phyloP scores from a whole-genome alignment of 2,888 invertebrate species.

The Leptinotarsa peninsularis region DNA sequence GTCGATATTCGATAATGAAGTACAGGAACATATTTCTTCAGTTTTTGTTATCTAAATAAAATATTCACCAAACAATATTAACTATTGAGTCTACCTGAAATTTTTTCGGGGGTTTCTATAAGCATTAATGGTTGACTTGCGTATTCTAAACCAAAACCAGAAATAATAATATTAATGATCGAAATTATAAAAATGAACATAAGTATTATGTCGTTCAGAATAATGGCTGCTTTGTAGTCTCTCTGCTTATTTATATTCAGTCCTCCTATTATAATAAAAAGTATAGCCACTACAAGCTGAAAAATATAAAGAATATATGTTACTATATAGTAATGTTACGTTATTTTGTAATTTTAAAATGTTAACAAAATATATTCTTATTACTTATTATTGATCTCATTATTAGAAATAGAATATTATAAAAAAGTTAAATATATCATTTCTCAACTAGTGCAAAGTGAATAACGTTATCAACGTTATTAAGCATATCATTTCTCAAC shows the following conservation, averaged over 20 bases:
- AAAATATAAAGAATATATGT: conserved; percentile 62
- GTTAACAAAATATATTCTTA: too few relatives aligned
- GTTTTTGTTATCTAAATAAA: too few relatives aligned
- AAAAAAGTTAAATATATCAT: too few relatives aligned
- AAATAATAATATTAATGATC: conserved; percentile 83
- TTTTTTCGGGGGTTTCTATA: conserved; percentile 25
- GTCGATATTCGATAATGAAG: too few relatives aligned
- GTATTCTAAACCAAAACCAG: conserved; percentile 86
- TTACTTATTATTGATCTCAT: too few relatives aligned
- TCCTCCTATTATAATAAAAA: conserved; percentile 86
- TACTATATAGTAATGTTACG: not conserved
- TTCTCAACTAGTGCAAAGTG: too few relatives aligned
- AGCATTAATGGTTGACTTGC: conserved; percentile 75
- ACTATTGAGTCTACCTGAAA: not conserved
- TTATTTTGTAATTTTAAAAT: not conserved
- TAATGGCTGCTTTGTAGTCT: conserved; percentile 80
- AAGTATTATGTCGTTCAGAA: conserved; percentile 84
- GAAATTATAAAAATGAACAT: conserved; percentile 86
- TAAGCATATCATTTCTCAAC: too few relatives aligned
- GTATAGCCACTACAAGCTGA: conserved; percentile 84
- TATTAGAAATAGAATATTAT: too few relatives aligned
- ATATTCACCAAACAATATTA: not conserved
- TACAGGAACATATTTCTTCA: too few relatives aligned
- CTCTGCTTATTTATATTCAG: conserved; percentile 82
- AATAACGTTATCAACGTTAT: too few relatives aligned